phyloP scores from a whole-genome alignment of 2,888 invertebrate genomes.

The Dexiosoma caninum region DNA sequence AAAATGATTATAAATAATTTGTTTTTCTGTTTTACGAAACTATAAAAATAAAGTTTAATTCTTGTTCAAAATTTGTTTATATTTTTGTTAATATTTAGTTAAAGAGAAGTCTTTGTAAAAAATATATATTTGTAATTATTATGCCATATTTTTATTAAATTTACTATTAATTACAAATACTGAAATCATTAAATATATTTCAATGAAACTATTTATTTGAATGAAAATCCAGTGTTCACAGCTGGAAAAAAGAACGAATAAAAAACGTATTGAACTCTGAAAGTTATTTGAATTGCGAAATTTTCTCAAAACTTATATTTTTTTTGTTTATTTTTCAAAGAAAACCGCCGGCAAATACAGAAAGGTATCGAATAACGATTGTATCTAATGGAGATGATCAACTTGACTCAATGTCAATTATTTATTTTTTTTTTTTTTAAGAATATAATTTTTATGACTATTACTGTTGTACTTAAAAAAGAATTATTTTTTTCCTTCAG shows the following conservation, averaged over 20 bases:
- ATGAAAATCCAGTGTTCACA: not conserved
- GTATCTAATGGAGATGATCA: too few species aligned
- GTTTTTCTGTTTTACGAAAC: conserved; percentile 48
- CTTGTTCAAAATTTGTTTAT: conserved; percentile 30
- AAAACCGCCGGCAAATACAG: too few species aligned
- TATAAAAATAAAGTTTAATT: conserved; percentile 1
- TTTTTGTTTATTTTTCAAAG: too few species aligned
- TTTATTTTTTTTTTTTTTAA: too few species aligned
- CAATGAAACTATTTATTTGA: not conserved
- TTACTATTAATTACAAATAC: conserved; percentile 21
- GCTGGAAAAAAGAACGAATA: not conserved
- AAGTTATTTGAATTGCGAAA: conserved; percentile 24
- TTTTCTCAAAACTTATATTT: not conserved
- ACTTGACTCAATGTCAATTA: too few species aligned
- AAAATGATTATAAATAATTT: conserved; percentile 25
- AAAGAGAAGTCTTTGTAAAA: conserved; percentile 40
- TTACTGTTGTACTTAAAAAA: too few species aligned
- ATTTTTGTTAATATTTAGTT: conserved; percentile 55
- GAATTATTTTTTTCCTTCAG: too few species aligned
- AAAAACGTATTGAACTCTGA: not conserved
- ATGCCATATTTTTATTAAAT: conserved; percentile 57
- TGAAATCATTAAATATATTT: conserved; percentile 2
- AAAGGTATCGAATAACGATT: too few species aligned
- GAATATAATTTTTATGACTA: too few species aligned
- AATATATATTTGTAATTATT: conserved; percentile 36